Base-by-base conservation (phyloP, 2,888 invertebrate genomes). In the Mycalesis mineus region DNA sequence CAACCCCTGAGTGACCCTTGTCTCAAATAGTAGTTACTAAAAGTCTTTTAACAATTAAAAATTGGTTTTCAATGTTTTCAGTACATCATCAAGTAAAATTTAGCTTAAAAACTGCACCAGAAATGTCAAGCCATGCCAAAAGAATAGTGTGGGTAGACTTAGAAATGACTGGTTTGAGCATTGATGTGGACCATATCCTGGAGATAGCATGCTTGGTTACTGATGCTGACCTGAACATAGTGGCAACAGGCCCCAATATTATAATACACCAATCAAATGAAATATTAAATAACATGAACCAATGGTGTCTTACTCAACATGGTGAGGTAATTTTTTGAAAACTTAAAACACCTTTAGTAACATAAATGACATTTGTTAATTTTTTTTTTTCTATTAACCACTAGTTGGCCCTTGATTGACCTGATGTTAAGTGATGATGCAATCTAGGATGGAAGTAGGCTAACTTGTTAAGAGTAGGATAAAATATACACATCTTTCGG, bases 121-220 rank as follows among this genome's bases (percentile, higher is more conserved):
- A n/a, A 65, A 65, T 69, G 70, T 56, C 56, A 17, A 63, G 51
- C 56, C 70, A 70, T 39, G 77, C 78, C 0, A 86, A 85, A 55
- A 73, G 80, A 36, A 88, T 95, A 63, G 93, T 95, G 11, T 95
- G 95, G 95, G 85, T 95, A 41, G 95, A 95, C 70, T 78, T 95
- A 68, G 95, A 95, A 94, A 96, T 99, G 97, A 96, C 97, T 7
- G 98, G 98, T 0, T 82, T 98, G 13, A 92, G 98, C 75, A 77
- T 94, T 48, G 89, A 94, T 0, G 92, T 84, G 52, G 94, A 97
- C 72, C 92, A 93, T 63, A 95, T 99, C 54, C 80, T 99, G 71
- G 98, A 99, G 91, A 92, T 98, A 55, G 96, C 97, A 0, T 96
- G 97, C 75, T 75, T 98, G 31, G 91, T 99, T 55, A 98, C 98